Percentiles rank a stretch among this genome's conserved stretches.
phyloP scores from a whole-genome alignment of 2,797 vertebrate genomes.

The Lithobates sylvaticus region DNA sequence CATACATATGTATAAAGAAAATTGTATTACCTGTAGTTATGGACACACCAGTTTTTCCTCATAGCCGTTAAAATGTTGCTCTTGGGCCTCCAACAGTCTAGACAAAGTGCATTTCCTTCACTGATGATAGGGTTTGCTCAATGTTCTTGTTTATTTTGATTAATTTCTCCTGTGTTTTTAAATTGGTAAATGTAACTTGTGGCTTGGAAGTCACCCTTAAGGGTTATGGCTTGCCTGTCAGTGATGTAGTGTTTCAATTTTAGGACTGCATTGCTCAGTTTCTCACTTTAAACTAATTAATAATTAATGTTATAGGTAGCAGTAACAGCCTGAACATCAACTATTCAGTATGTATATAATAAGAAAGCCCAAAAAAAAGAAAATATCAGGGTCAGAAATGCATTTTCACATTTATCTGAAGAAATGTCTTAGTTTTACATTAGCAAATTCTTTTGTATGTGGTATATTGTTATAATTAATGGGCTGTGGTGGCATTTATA shows the following conservation, averaged over 20 bases:
- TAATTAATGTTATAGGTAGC: not conserved
- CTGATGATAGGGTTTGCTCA: not conserved
- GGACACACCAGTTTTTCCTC: not conserved
- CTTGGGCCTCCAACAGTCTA: not conserved
- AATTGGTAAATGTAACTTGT: not conserved
- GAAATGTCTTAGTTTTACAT: too few relatives aligned
- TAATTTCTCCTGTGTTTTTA: not conserved
- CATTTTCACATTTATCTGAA: too few relatives aligned
- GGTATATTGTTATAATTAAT: too few relatives aligned
- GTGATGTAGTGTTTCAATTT: conserved; percentile 7
- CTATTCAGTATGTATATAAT: not conserved
- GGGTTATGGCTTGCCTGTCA: conserved; percentile 1
- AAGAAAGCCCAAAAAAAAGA: not conserved
- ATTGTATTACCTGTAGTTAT: too few relatives aligned
- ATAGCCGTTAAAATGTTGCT: not conserved
- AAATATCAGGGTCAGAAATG: not conserved
- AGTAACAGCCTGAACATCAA: not conserved
- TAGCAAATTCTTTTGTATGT: too few relatives aligned
- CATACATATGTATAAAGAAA: too few relatives aligned
- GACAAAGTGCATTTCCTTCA: not conserved
- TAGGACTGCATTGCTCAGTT: not conserved
- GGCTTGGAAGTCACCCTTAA: conserved; percentile 3
- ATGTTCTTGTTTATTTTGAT: conserved; percentile 2
- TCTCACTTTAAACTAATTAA: not conserved
- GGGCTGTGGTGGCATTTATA: too few relatives aligned